phyloP scores from a whole-genome alignment of 2,797 vertebrate genomes.

The Bradypodion pumilum region DNA sequence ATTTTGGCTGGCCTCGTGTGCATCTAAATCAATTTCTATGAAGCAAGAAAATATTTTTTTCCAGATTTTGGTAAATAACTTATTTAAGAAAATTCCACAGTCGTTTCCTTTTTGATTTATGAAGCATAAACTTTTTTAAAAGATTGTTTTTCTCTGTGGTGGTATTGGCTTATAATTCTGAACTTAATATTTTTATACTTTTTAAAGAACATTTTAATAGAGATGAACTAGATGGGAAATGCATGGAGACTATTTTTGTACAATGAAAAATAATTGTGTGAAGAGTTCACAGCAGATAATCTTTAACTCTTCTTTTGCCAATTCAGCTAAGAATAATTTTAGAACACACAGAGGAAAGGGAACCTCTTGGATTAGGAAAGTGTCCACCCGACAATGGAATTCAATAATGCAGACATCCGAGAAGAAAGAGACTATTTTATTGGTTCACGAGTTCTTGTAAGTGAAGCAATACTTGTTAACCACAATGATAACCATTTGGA shows the following conservation, averaged over 20 bases:
- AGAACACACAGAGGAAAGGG: too few relatives aligned
- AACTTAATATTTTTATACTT: neutral
- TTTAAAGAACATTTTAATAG: slow-evolving; percentile 3
- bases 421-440: neutral
- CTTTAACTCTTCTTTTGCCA: neutral
- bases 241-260: slow-evolving; percentile 3
- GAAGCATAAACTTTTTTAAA: neutral
- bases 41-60: neutral
- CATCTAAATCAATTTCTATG: neutral
- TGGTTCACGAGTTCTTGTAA: neutral
- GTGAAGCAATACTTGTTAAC: too few relatives aligned
- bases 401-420: neutral
- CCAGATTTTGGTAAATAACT: slow-evolving; percentile 6
- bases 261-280: slow-evolving; percentile 2
- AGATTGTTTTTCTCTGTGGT: slow-evolving; percentile 6
- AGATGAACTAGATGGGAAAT: neutral
- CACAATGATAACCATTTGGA: too few relatives aligned
- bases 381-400: too few relatives aligned
- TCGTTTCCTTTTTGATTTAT: slow-evolving; percentile 6
- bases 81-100: slow-evolving; percentile 11
- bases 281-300: neutral
- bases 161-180: slow-evolving; percentile 2
- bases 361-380: too few relatives aligned
- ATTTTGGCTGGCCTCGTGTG: neutral
- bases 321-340: neutral